These are phyloP conservation scores for Columba livia DNA, from an alignment of 2,113 vertebrate species.

Conservation along the genomic window DNA sequence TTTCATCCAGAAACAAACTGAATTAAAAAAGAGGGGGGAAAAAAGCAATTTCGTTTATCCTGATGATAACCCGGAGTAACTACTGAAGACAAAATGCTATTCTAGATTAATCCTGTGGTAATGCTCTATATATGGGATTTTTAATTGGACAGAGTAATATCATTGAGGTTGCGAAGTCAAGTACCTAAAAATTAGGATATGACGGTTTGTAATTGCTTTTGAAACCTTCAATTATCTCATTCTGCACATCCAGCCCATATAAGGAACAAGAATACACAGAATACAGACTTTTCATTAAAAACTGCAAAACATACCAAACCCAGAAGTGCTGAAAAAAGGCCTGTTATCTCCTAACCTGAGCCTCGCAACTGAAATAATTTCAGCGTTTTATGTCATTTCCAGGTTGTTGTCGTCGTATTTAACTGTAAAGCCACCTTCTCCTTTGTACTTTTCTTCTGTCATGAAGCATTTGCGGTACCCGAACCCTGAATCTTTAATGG, in stretches of 20 bases:
- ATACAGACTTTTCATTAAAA: conserved; percentile 26
- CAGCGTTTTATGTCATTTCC: neutral
- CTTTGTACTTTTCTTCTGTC: neutral
- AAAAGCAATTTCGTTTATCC: neutral
- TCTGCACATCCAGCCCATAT: neutral
- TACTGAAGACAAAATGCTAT: neutral
- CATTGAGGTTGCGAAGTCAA: neutral
- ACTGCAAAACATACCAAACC: neutral
- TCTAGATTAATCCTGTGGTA: neutral
- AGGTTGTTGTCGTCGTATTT: neutral
- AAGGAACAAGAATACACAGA: neutral
- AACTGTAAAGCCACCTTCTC: neutral
- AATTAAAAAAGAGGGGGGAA: neutral
- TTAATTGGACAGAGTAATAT: neutral
- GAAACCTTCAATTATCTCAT: conserved; percentile 32
- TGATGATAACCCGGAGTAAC: neutral
- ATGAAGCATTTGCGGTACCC: neutral
- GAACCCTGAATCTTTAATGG: neutral
- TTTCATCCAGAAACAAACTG: neutral
- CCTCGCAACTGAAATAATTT: neutral
- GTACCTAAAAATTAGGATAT: neutral
- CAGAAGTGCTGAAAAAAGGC: neutral
- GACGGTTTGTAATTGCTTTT: conserved; percentile 19
- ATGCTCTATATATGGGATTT: neutral
- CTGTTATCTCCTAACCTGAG: neutral